Conservation (phyloP, 2,888 invertebrate species). For the Geophilus truncorum region DNA sequence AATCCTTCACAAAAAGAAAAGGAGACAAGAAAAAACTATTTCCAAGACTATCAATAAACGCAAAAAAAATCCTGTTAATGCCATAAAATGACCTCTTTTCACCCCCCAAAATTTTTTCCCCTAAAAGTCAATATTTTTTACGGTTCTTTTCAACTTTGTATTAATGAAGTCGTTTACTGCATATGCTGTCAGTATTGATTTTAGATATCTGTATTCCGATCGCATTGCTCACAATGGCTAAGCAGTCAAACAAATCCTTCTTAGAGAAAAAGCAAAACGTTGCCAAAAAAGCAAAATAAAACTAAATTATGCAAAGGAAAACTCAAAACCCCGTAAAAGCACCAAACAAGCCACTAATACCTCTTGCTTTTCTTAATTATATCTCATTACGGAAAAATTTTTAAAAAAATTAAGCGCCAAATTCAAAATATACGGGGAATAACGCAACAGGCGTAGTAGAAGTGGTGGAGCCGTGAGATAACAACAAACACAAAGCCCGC, state of each 20-base stretch:
- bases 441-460: not conserved
- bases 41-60: not conserved
- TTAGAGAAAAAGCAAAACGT: not conserved
- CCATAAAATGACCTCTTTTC: too few species aligned
- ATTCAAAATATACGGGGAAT: not conserved
- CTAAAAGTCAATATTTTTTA: not conserved
- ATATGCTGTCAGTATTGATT: conserved; percentile 2
- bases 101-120: not conserved
- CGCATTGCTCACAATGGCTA: conserved; percentile 11
- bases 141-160: not conserved
- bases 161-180: conserved; percentile 12
- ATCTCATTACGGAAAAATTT: too few species aligned
- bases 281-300: not conserved
- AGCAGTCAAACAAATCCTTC: not conserved
- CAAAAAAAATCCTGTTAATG: not conserved
- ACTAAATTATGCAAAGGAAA: not conserved
- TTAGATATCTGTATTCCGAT: conserved; percentile 12
- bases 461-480: not conserved
- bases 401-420: not conserved
- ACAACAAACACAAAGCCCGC: not conserved
- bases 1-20: not conserved
- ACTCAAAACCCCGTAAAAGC: too few species aligned
- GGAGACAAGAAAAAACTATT: not conserved
- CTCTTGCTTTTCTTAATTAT: too few species aligned
- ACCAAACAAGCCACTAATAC: too few species aligned